These are phyloP conservation scores for Anguilla pacifica DNA, from an alignment of 2,797 vertebrate genomes.

Conservation along the genomic window DNA sequence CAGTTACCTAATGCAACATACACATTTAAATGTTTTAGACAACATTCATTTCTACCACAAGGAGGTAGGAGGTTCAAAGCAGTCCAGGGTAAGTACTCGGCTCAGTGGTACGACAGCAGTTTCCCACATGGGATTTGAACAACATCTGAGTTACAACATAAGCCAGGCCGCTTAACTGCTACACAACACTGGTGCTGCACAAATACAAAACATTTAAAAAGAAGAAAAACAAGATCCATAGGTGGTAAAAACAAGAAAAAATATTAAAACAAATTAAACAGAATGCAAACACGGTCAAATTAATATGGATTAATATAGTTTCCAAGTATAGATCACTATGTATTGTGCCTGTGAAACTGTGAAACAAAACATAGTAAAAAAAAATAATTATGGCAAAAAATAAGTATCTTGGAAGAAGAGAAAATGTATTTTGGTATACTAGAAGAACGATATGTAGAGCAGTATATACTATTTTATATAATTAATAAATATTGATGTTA, in stretches of 20 bases:
- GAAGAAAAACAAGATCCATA: too few relatives aligned
- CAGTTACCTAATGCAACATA: not conserved
- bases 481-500: not conserved
- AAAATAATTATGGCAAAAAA: too few relatives aligned
- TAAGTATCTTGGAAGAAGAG: not conserved
- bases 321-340: too few relatives aligned
- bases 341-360: too few relatives aligned
- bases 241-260: not conserved
- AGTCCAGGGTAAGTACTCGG: not conserved
- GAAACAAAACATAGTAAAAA: too few relatives aligned
- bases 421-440: not conserved
- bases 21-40: not conserved
- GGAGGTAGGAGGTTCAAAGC: not conserved
- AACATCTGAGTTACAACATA: not conserved
- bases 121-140: not conserved
- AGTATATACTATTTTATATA: not conserved
- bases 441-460: not conserved
- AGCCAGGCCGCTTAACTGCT: not conserved
- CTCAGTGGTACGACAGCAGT: not conserved
- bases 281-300: not conserved
- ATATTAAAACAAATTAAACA: not conserved
- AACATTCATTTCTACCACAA: not conserved
- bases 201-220: too few relatives aligned
- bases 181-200: not conserved
- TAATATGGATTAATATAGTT: too few relatives aligned